A percentile compares a stretch with the other conserved stretches of the same genome.
phyloP scores from a whole-genome alignment of 2,888 invertebrate genomes.

The Zootermopsis nevadensis region DNA sequence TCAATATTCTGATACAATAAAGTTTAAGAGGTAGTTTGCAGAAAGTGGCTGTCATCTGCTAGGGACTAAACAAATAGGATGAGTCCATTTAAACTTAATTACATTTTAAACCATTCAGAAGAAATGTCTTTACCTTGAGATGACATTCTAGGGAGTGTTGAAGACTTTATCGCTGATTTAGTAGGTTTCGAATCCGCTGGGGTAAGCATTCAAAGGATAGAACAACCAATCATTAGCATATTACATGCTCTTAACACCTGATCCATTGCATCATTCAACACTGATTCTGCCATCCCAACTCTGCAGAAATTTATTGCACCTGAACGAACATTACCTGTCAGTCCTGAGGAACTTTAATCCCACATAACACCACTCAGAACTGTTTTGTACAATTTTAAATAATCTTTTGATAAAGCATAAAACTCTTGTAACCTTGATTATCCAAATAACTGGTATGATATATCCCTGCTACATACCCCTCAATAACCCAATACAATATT shows the following conservation, averaged over 20 bases:
- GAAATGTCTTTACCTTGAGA: conserved; percentile 80
- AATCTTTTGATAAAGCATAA: background rate
- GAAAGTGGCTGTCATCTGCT: too few relatives aligned
- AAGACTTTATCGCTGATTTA: conserved; percentile 97
- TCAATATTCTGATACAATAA: too few relatives aligned
- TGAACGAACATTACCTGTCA: background rate
- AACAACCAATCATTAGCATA: conserved; percentile 43
- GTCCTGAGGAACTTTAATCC: background rate
- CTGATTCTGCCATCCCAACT: conserved; percentile 30
- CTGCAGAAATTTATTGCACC: conserved; percentile 34
- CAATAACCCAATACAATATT: background rate
- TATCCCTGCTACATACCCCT: background rate
- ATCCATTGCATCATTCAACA: conserved; percentile 36
- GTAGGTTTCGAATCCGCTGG: conserved; percentile 93
- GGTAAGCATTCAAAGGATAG: conserved; percentile 53
- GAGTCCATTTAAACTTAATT: too few relatives aligned
- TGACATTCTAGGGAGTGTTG: conserved; percentile 92
- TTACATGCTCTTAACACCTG: conserved; percentile 27
- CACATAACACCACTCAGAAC: background rate
- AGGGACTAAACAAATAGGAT: too few relatives aligned
- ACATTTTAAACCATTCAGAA: background rate
- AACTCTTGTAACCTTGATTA: conserved; percentile 11
- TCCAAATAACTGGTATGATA: background rate
- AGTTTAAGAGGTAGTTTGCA: too few relatives aligned
- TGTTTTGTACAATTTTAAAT: background rate